A percentile compares a stretch with the other conserved stretches of the same genome.
phyloP scores from a whole-genome alignment of 2,113 vertebrate species.

The Hemiprocne comata region DNA sequence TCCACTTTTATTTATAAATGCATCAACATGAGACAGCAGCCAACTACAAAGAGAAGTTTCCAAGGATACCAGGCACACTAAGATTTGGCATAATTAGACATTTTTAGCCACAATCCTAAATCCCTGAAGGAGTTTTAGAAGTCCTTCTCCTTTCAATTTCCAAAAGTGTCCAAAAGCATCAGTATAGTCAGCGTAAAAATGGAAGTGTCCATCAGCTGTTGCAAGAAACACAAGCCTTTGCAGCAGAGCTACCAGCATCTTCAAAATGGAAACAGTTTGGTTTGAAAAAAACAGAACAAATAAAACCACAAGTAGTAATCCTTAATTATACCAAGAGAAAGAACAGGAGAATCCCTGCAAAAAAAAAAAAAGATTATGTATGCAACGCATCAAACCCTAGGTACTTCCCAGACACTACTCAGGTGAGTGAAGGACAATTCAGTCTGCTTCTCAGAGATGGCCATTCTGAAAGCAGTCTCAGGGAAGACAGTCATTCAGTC shows the following conservation, averaged over 20 bases:
- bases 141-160: not conserved
- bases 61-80: not conserved
- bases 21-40: not conserved
- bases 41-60: not conserved
- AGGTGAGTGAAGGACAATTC: not conserved
- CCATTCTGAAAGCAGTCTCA: not conserved
- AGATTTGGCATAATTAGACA: not conserved
- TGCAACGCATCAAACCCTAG: not conserved
- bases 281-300: not conserved
- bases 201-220: not conserved
- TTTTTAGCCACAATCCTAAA: not conserved
- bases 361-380: not conserved
- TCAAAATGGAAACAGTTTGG: not conserved
- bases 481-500: not conserved
- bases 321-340: not conserved
- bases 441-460: not conserved
- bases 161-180: not conserved
- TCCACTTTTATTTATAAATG: constrained; percentile 22
- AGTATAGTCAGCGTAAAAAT: not conserved
- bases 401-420: not conserved
- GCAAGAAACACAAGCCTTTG: not conserved
- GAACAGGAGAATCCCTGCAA: not conserved
- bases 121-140: not conserved
- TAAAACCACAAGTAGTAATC: not conserved
- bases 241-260: not conserved